Percentiles rank a stretch among this genome's conserved stretches.
Evolutionary conservation across 2,797 vertebrate species (phyloP).

Genomic region (Arrhamphus sclerolepis): DNA sequence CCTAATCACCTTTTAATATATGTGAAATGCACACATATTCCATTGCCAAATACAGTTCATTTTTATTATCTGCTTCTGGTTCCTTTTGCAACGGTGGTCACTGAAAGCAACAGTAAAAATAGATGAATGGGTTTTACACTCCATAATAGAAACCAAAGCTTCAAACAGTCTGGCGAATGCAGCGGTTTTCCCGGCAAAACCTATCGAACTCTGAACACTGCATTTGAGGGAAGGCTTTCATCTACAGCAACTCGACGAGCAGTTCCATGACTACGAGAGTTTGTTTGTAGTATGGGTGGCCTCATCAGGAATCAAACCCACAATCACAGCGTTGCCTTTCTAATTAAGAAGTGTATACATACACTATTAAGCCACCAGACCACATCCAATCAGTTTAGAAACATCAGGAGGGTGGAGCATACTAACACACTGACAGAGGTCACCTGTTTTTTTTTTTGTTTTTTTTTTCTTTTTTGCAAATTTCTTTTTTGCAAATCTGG

Average conservation of each 20-base stretch:
- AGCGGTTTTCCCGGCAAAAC: conserved; percentile 71
- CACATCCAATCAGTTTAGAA: conserved; percentile 60
- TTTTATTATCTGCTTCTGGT: conserved; percentile 35
- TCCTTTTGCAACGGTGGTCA: conserved; percentile 30
- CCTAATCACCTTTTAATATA: conserved; percentile 1
- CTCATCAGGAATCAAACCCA: conserved; percentile 59
- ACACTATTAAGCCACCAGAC: conserved; percentile 64
- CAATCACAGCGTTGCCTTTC: conserved; percentile 63
- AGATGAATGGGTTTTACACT: conserved; percentile 67
- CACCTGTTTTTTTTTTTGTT: conserved; percentile 30
- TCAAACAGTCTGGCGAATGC: conserved; percentile 59
- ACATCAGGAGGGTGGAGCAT: conserved; percentile 38
- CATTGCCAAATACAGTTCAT: not conserved
- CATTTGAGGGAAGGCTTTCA: conserved; percentile 64
- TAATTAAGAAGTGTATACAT: conserved; percentile 66
- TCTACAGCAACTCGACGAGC: conserved; percentile 48
- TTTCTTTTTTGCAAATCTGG: conserved; percentile 27
- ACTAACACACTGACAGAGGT: conserved; percentile 32
- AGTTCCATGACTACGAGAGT: conserved; percentile 48
- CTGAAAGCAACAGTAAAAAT: conserved; percentile 65
- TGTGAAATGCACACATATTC: not conserved
- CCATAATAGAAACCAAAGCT: conserved; percentile 69
- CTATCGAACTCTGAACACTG: conserved; percentile 59
- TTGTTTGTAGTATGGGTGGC: conserved; percentile 77
- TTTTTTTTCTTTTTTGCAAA: not conserved